Base-by-base conservation (phyloP, 1,140 invertebrate species). In the Anoplolepis gracilipes region DNA sequence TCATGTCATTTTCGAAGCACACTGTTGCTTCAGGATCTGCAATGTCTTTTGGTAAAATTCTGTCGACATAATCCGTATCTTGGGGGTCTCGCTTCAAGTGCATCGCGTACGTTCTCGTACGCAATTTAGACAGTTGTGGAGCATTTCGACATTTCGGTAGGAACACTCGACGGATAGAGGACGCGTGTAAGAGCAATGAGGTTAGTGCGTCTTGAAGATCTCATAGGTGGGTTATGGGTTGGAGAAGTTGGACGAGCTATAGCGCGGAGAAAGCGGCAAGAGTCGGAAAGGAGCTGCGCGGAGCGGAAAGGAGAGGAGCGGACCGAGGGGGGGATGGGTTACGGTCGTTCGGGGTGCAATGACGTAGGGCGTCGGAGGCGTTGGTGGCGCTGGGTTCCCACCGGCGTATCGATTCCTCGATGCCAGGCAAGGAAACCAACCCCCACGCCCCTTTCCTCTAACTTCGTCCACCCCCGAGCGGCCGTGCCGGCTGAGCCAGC, bases 381-480 rank as follows among this genome's bases (percentile, higher is more conserved):
- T 91, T 93, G 94, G 92, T 92, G 93, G 94, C 93, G 93, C 93
- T 94, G 92, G 91, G 92, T 91, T 94, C 92, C 92, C 92, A 93
- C 90, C 85, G 85, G 91, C 91, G 90, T 93, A 93, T 93, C 92
- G 92, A 93, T 93, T 93, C 92, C 91, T 90, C 91, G 86, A 92
- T 91, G 91, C 88, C 81, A 91, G 87, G 88, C 90, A 91, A 91
- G 90, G 90, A 92, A 92, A 92, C 87, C 87, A 88, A 87, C 85
- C 86, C 90, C 85, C 85, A 85, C 85, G 62, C 69, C 59, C 86
- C 79, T 85, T 76, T 78, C 85, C 90, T 76, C 59, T 22, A 49
- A 75, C 79, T 87, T 89, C 88, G 79, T 82, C 91, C 86, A 87
- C 88, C 91, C 89, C 88, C 88, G 89, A 82, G 70, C 88, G 87